phyloP scores from a whole-genome alignment of 2,113 vertebrate species.

The Synchiropus splendidus region DNA sequence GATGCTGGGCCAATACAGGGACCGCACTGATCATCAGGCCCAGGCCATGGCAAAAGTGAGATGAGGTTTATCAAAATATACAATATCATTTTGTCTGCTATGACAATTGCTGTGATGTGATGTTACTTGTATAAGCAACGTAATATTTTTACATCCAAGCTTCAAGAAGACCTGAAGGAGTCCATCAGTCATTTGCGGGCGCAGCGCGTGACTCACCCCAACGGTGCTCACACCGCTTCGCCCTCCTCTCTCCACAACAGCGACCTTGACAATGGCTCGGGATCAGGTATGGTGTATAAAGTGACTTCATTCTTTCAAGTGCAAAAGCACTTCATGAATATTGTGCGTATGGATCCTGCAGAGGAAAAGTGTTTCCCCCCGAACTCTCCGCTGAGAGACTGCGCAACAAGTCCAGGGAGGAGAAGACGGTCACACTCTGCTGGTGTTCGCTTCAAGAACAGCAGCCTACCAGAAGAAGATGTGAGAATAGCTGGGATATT shows the following conservation, averaged over 20 bases:
- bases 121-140: too few species aligned
- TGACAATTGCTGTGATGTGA: too few species aligned
- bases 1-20: slow-evolving; percentile 84
- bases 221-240: slow-evolving; percentile 68
- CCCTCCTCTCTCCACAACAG: slow-evolving; percentile 78
- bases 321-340: too few species aligned
- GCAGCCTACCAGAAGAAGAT: slow-evolving; percentile 51
- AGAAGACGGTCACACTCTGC: slow-evolving; percentile 71
- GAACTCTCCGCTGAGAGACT: slow-evolving; percentile 79
- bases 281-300: slow-evolving; percentile 59
- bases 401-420: slow-evolving; percentile 38
- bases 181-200: slow-evolving; percentile 79
- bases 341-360: slow-evolving; percentile 37
- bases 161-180: slow-evolving; percentile 83
- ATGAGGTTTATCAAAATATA: too few species aligned
- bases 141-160: too few species aligned
- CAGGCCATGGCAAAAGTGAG: slow-evolving; percentile 79
- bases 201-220: slow-evolving; percentile 60
- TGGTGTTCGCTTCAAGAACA: slow-evolving; percentile 73
- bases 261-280: slow-evolving; percentile 70
- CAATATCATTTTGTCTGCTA: too few species aligned
- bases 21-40: slow-evolving; percentile 77
- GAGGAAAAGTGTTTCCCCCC: slow-evolving; percentile 67
- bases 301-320: too few species aligned
- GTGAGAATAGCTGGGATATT: slow-evolving; percentile 15